Base-by-base conservation (phyloP, 2,797 vertebrate genomes). In the Smutsia gigantea region DNA sequence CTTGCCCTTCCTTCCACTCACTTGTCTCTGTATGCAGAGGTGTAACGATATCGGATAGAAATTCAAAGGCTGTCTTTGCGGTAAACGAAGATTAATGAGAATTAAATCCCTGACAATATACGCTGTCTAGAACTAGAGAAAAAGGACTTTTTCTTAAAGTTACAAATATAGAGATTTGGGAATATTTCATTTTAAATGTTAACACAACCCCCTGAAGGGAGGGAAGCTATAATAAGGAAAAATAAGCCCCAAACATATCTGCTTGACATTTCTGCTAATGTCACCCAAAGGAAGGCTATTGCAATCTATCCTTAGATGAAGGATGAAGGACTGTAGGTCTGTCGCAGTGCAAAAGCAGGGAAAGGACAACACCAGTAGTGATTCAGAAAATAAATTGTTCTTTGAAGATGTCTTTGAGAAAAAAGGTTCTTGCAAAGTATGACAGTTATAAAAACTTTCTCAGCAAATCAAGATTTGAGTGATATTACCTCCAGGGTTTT, bases 11-110 rank as follows among this genome's bases (percentile, higher is more conserved):
- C n/a, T 17, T 55, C 37, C 15, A 31, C 42, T 42, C 68, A 25
- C 0, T 86, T 82, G 46, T 90, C 57, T 95, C 27, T 61, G 21
- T 90, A 55, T 68, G 5, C 57, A 95, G 55, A 93, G 17, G 78
- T 87, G 7, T 89, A 72, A 84, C 64, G 74, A 19, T 39, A n/a
- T 13, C 15, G 18, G 17, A 83, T 25, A 42, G 42, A 68, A 83
- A 96, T 93, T 87, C 51, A 94, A 59, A 95, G 46, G 34, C 61
- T 90, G 37, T 86, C 91, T 92, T 49, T 55, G 66, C 39, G 34
- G 46, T 94, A 96, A 96, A 96, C 21, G 77, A 92, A 97, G 82
- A 97, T 97, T 72, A 96, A 95, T 97, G 96, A 90, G 91, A 96
- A 91, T 87, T 95, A 95, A 97, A 94, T 64, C 89, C 51, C 51